Base-by-base conservation (phyloP, 2,797 vertebrate species). In the Sebastes itinus region DNA sequence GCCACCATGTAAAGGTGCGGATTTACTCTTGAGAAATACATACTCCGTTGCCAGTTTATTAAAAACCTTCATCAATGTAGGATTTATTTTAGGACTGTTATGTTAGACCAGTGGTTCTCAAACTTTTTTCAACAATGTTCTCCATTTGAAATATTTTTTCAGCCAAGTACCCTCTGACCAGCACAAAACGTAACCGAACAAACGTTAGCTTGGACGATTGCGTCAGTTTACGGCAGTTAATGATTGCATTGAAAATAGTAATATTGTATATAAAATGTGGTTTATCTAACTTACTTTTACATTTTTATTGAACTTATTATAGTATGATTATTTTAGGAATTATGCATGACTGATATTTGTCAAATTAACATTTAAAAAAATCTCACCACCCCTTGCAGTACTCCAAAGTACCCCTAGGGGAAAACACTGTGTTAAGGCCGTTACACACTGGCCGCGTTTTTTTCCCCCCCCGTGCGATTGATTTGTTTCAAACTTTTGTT, bases 1-100 rank as follows among this genome's bases (percentile, higher is more conserved):
- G 97, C 7, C 97, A 98, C 52, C 97, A 98, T 77, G 80, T 97
- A 84, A 98, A 99, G 96, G 98, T 99, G 32, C 54, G 28, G 56
- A 60, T 80, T 68, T 61, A 25, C 33, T 32, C 7, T 28, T 49
- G 6, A 61, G 22, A 70, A 70, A 77, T 9, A 32, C 23, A 35
- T 25, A 25, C 25, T 25, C 25, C 3, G 35, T 7, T 35, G 42
- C 3, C 25, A 42, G 25, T 72, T 42, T 33, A 22, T 69, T 58
- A 30, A 38, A 22, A 23, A 22, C 55, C 3, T 60, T 52, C 12
- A 54, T 56, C 13, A 2, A 22, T 56, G 9, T 0, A n/a, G 32
- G 73, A 58, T 68, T 20, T 60, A 25, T 30, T 42, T 0, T 58
- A 25, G 23, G 23, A 60, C 55, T 52, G 6, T 49, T 49, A 55